Percentiles rank a stretch among this genome's conserved stretches.
phyloP scores from a whole-genome alignment of 2,797 vertebrate species.

The Sphaeramia orbicularis region DNA sequence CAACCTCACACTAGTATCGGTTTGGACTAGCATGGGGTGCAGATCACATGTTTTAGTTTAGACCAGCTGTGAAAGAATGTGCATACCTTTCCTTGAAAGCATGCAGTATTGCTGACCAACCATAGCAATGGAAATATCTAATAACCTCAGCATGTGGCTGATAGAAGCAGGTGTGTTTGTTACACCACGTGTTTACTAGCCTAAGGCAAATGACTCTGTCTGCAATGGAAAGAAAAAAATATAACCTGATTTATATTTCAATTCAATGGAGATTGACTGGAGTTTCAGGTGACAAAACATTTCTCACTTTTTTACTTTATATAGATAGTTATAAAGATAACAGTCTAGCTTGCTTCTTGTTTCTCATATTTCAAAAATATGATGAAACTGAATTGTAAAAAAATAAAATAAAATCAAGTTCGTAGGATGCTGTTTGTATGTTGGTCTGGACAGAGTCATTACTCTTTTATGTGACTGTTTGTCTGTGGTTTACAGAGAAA shows the following conservation, averaged over 20 bases:
- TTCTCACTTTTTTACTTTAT: no score
- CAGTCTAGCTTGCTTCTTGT: no score
- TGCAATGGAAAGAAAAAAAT: not conserved
- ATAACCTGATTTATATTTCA: slow-evolving; percentile 7
- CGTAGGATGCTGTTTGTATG: no score
- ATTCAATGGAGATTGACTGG: slow-evolving; percentile 16
- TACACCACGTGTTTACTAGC: slow-evolving; percentile 4
- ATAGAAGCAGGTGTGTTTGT: slow-evolving; percentile 18
- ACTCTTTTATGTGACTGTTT: no score
- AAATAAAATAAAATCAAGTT: no score
- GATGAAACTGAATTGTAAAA: no score
- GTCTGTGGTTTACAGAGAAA: no score
- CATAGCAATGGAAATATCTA: slow-evolving; percentile 10
- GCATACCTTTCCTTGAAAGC: slow-evolving; percentile 44
- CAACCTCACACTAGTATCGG: slow-evolving; percentile 49
- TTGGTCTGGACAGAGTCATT: no score
- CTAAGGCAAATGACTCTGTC: not conserved
- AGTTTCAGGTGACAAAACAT: not conserved
- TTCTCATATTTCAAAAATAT: no score
- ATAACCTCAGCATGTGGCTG: slow-evolving; percentile 9
- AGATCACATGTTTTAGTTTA: slow-evolving; percentile 52
- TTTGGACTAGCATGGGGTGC: slow-evolving; percentile 43
- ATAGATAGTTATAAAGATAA: no score
- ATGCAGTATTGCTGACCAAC: slow-evolving; percentile 9
- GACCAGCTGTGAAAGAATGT: slow-evolving; percentile 43